phyloP scores from a whole-genome alignment of 23 tunicate genomes.

The Trididemnum nubilum region DNA sequence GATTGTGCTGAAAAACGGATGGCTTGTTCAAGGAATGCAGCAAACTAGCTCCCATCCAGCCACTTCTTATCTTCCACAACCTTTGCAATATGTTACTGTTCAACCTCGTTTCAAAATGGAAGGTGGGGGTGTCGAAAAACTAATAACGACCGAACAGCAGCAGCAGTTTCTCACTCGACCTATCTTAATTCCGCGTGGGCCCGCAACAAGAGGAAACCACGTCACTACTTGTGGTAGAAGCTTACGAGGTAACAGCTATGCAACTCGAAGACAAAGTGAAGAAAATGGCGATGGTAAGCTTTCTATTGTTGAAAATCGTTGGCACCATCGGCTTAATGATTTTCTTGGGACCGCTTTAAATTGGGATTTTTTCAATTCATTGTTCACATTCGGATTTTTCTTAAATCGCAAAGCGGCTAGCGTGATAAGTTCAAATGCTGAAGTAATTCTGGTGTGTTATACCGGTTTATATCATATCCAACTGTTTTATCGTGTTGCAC shows the following conservation, averaged over 20 bases:
- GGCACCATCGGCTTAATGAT: too few relatives aligned
- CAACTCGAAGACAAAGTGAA: conserved; percentile 62
- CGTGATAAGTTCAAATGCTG: too few relatives aligned
- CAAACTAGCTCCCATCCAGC: not conserved
- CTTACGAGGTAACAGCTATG: conserved; percentile 57
- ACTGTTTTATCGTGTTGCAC: too few relatives aligned
- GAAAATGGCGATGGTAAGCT: conserved; percentile 13
- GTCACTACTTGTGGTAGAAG: conserved; percentile 7
- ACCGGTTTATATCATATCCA: too few relatives aligned
- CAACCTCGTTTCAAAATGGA: not conserved
- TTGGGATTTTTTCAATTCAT: too few relatives aligned
- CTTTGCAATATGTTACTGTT: conserved; percentile 14
- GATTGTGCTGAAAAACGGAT: conserved; percentile 11
- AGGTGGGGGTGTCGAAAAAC: conserved; percentile 7
- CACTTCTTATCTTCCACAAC: not conserved
- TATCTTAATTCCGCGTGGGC: conserved; percentile 5
- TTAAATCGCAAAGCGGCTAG: too few relatives aligned
- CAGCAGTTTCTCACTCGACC: not conserved
- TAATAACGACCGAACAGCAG: not conserved
- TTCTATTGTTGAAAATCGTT: too few relatives aligned
- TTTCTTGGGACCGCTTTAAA: too few relatives aligned
- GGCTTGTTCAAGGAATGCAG: conserved; percentile 13
- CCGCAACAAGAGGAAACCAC: conserved; percentile 6
- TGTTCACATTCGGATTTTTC: too few relatives aligned
- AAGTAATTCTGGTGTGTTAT: too few relatives aligned